Evolutionary conservation across 2,888 invertebrate genomes (phyloP).

Genomic region (Drosophila tripunctata): DNA sequence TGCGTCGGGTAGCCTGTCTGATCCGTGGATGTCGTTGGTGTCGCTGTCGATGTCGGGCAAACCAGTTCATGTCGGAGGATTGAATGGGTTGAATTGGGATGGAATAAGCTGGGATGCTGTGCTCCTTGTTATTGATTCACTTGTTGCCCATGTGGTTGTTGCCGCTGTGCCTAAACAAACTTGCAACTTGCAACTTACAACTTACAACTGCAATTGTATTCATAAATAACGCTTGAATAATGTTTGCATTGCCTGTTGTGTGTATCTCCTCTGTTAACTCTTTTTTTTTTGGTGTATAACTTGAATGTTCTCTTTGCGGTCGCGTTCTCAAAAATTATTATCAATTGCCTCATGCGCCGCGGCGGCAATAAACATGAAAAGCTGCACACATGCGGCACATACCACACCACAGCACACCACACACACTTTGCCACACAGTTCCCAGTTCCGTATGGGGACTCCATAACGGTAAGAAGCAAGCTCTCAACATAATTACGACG

Average conservation of each 20-base stretch:
- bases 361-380: slow-evolving; percentile 72
- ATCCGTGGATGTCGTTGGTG: slow-evolving; percentile 59
- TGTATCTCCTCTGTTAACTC: slow-evolving; percentile 7
- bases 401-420: not conserved
- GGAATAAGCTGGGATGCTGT: not conserved
- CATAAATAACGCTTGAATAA: slow-evolving; percentile 79
- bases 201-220: slow-evolving; percentile 64
- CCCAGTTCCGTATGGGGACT: slow-evolving; percentile 31
- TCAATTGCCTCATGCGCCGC: slow-evolving; percentile 62
- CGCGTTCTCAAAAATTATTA: slow-evolving; percentile 63
- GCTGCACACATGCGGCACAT: slow-evolving; percentile 43
- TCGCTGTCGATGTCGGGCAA: slow-evolving; percentile 43
- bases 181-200: slow-evolving; percentile 32
- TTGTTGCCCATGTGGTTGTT: slow-evolving; percentile 42
- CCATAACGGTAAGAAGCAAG: slow-evolving; percentile 39
- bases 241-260: slow-evolving; percentile 57
- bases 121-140: slow-evolving; percentile 25
- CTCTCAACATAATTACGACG: slow-evolving; percentile 16
- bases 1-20: slow-evolving; percentile 42
- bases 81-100: not conserved
- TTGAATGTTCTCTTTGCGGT: slow-evolving; percentile 53
- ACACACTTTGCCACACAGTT: not conserved
- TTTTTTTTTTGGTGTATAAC: slow-evolving; percentile 3
- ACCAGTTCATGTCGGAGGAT: slow-evolving; percentile 64
- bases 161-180: slow-evolving; percentile 56